Evolutionary conservation across 2,797 vertebrate species (phyloP).

Genomic region (Arrhamphus sclerolepis): DNA sequence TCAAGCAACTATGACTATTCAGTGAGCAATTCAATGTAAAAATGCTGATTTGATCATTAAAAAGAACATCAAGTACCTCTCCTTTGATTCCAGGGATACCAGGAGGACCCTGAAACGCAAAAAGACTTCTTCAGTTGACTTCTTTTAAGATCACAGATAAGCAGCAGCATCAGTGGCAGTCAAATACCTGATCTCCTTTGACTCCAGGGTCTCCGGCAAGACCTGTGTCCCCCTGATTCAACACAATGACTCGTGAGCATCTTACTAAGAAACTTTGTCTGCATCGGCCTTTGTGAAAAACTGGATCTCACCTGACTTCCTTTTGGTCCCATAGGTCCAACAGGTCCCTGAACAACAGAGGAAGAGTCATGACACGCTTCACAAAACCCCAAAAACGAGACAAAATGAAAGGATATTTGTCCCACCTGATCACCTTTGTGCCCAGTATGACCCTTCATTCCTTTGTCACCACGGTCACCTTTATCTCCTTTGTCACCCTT

Average conservation of each 20-base stretch:
- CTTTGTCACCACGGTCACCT: slow-evolving; percentile 73
- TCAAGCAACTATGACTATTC: too few species aligned
- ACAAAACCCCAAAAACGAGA: too few species aligned
- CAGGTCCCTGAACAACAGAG: slow-evolving; percentile 45
- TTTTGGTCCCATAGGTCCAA: slow-evolving; percentile 75
- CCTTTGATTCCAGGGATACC: slow-evolving; percentile 81
- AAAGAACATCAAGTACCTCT: slow-evolving; percentile 68
- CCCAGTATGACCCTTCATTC: slow-evolving; percentile 83
- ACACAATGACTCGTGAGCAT: neutral
- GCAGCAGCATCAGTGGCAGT: too few species aligned
- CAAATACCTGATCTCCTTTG: slow-evolving; percentile 81
- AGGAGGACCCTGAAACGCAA: slow-evolving; percentile 77
- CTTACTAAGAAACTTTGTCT: neutral
- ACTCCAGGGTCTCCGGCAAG: slow-evolving; percentile 68
- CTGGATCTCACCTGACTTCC: slow-evolving; percentile 76
- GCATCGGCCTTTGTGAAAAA: too few species aligned
- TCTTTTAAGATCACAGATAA: too few species aligned
- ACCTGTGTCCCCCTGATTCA: slow-evolving; percentile 77
- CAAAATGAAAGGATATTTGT: neutral
- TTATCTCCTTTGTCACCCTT: slow-evolving; percentile 82
- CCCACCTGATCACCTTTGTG: slow-evolving; percentile 82
- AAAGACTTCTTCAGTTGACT: neutral
- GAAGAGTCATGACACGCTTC: neutral
- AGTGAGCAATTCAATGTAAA: too few species aligned
- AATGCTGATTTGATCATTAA: too few species aligned